Percentiles rank a stretch among this genome's conserved stretches.
phyloP scores from a whole-genome alignment of 2,113 vertebrate genomes.

The Mixornis gularis region DNA sequence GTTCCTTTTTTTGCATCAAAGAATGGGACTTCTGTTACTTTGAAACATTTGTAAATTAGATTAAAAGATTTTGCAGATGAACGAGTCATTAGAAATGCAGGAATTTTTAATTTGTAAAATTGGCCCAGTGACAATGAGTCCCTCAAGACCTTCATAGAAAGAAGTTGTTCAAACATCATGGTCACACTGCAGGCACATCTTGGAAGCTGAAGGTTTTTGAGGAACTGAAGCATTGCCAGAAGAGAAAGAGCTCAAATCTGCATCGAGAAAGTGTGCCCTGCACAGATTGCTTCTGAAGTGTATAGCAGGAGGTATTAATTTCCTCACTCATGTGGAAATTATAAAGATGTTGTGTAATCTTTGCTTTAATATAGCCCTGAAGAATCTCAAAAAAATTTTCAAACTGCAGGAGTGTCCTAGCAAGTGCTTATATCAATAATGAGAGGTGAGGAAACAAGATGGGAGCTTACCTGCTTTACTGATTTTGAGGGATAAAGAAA shows the following conservation, averaged over 20 bases:
- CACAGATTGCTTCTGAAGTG: conserved; percentile 9
- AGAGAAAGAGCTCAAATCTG: conserved; percentile 11
- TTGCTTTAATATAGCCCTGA: background rate
- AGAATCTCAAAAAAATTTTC: background rate
- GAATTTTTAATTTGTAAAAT: conserved; percentile 55
- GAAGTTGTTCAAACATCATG: background rate
- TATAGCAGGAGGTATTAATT: background rate
- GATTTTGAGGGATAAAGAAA: background rate
- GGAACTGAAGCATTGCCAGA: background rate
- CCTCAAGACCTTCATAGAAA: background rate
- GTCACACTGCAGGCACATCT: background rate
- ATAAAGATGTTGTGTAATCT: background rate
- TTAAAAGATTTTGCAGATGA: conserved; percentile 38
- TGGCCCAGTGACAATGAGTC: conserved; percentile 38
- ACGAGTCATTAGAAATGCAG: conserved; percentile 40
- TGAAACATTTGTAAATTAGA: conserved; percentile 38
- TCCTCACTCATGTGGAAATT: conserved; percentile 27
- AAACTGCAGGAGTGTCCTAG: background rate
- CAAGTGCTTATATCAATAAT: background rate
- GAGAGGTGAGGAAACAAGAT: background rate
- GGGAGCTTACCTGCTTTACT: background rate
- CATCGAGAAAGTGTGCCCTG: background rate
- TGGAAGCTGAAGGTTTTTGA: background rate
- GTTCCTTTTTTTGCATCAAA: background rate
- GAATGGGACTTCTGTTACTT: conserved; percentile 29